These are phyloP conservation scores for Schizopygopsis malacanthus DNA, from an alignment of 2,797 vertebrate genomes.

Conservation along the genomic window DNA sequence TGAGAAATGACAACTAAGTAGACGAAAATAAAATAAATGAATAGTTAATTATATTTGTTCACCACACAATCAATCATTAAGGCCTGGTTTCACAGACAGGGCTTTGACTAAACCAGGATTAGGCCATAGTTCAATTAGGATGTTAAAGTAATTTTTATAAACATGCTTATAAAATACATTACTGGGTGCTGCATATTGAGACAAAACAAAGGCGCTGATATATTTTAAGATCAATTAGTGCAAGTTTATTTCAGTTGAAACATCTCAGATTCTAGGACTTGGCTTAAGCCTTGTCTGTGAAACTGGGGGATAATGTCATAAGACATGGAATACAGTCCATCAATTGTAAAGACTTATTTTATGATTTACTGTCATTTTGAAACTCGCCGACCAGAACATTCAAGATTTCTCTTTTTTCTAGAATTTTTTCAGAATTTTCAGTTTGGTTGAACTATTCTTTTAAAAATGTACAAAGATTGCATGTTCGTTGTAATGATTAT, in stretches of 20 bases:
- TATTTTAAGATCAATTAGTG: too few species aligned
- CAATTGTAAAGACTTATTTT: background rate
- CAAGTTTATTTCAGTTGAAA: too few species aligned
- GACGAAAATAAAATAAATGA: background rate
- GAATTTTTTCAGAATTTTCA: background rate
- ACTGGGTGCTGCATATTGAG: too few species aligned
- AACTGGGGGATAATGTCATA: background rate
- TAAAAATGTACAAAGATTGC: background rate
- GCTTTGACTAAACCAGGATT: too few species aligned
- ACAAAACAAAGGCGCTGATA: too few species aligned
- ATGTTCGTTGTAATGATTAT: constrained; percentile 10
- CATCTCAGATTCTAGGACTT: too few species aligned
- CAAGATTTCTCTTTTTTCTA: background rate
- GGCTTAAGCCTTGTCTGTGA: too few species aligned
- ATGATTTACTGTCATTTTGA: background rate
- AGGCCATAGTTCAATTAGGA: too few species aligned
- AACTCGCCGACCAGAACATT: background rate
- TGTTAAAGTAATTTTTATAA: too few species aligned
- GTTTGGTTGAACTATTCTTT: background rate
- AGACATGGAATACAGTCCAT: background rate
- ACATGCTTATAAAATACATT: too few species aligned
- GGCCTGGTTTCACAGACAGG: too few species aligned
- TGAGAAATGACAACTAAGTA: background rate
- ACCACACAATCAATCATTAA: background rate
- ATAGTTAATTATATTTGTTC: background rate